Evolutionary conservation across 2,888 invertebrate genomes (phyloP).

Genomic region (Brachypalpus laphriformis): DNA sequence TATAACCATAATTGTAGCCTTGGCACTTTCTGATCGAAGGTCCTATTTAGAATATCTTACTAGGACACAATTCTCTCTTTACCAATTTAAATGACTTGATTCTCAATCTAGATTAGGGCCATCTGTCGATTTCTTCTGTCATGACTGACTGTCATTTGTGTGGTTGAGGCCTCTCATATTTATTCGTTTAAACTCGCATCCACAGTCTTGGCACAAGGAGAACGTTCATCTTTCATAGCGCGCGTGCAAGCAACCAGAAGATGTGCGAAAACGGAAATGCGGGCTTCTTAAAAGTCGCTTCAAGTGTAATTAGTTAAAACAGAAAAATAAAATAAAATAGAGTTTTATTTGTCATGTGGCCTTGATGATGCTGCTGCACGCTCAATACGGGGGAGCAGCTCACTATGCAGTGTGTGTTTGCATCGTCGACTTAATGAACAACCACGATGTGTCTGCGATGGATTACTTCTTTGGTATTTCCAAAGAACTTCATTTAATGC

Average conservation of each 20-base stretch:
- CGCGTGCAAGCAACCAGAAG: slow-evolving; percentile 40
- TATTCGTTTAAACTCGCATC: slow-evolving; percentile 24
- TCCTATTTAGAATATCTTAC: background rate
- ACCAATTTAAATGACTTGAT: slow-evolving; percentile 35
- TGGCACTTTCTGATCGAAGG: too few species aligned
- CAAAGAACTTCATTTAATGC: slow-evolving; percentile 46
- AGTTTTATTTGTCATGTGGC: slow-evolving; percentile 61
- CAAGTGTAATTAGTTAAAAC: slow-evolving; percentile 62
- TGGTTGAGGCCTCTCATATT: slow-evolving; percentile 12
- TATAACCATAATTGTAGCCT: too few species aligned
- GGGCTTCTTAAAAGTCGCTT: slow-evolving; percentile 63
- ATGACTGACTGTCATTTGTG: slow-evolving; percentile 28
- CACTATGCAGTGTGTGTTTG: slow-evolving; percentile 12
- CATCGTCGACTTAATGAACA: slow-evolving; percentile 54
- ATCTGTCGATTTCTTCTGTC: slow-evolving; percentile 54
- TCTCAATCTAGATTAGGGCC: slow-evolving; percentile 58
- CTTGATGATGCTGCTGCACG: slow-evolving; percentile 58
- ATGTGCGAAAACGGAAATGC: slow-evolving; percentile 73
- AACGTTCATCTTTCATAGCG: slow-evolving; percentile 25
- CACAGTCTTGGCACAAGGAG: slow-evolving; percentile 19
- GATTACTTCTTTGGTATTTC: slow-evolving; percentile 61
- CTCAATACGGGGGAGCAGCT: slow-evolving; percentile 40
- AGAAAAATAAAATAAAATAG: slow-evolving; percentile 32
- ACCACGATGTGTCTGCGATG: slow-evolving; percentile 56
- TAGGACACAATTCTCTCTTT: background rate